Conservation (phyloP, 2,797 vertebrate species). For the Ciconia nigra region DNA sequence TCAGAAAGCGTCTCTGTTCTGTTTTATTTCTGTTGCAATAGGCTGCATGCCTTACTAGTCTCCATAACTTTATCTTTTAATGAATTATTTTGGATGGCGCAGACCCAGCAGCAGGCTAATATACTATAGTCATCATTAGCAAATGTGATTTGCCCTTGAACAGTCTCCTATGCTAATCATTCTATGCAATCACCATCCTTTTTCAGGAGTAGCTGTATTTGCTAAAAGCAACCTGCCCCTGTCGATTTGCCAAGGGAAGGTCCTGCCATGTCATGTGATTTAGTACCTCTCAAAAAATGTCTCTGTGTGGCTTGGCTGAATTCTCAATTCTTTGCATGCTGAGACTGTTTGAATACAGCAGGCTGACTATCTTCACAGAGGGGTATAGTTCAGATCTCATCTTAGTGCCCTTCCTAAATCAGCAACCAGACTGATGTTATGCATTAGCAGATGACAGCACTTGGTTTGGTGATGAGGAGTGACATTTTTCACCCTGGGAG, state of each 20-base stretch:
- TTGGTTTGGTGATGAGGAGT: neutral
- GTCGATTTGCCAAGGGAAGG: neutral
- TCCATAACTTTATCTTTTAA: neutral
- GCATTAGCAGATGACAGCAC: neutral
- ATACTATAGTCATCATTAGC: neutral
- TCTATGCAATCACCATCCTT: neutral
- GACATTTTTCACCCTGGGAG: neutral
- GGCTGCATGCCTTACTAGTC: neutral
- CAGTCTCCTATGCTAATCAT: neutral
- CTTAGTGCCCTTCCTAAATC: neutral
- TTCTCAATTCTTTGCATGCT: neutral
- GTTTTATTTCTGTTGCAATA: neutral
- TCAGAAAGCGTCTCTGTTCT: neutral
- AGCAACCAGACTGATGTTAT: neutral
- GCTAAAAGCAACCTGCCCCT: neutral
- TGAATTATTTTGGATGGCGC: neutral
- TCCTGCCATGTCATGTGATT: neutral
- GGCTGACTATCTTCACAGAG: neutral
- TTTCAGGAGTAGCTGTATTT: neutral
- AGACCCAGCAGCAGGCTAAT: neutral
- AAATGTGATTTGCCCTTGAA: slow-evolving; percentile 36
- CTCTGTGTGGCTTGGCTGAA: neutral
- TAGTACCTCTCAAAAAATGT: neutral
- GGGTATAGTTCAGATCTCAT: neutral
- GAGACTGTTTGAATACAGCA: neutral